These are phyloP conservation scores for Cactoblastis cactorum DNA, from an alignment of 2,888 invertebrate genomes.

Conservation along the genomic window DNA sequence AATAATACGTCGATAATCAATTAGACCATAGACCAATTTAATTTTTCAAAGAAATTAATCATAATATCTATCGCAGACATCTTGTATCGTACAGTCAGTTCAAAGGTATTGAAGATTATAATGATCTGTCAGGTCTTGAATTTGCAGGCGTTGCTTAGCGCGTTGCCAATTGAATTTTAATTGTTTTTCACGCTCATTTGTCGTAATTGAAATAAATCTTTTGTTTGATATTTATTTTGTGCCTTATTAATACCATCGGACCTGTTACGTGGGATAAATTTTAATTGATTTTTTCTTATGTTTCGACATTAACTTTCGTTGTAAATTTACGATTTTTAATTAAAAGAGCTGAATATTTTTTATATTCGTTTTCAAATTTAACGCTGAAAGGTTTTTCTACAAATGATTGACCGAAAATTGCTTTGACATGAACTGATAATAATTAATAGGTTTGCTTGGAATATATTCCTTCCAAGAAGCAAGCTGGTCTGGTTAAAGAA, in stretches of 20 bases:
- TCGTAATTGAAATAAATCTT: constrained; percentile 27
- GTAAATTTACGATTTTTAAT: neutral
- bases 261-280: constrained; percentile 4
- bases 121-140: constrained; percentile 18
- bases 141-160: constrained; percentile 13
- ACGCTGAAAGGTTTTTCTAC: too few species aligned
- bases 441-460: too few species aligned
- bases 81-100: neutral
- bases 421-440: too few species aligned
- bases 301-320: neutral
- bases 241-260: constrained; percentile 19
- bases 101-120: constrained; percentile 21
- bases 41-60: too few species aligned
- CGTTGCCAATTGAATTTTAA: constrained; percentile 21
- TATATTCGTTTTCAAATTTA: too few species aligned
- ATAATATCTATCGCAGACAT: neutral
- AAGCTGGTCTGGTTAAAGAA: too few species aligned
- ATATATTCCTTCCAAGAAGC: too few species aligned
- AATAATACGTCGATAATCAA: too few species aligned
- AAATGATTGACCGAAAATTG: too few species aligned
- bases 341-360: neutral
- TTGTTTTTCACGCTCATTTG: constrained; percentile 29
- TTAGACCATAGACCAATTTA: too few species aligned
- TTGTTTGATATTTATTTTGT: constrained; percentile 24
- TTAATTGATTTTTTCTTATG: constrained; percentile 6